Percentiles rank a stretch among this genome's conserved stretches.
Evolutionary conservation across 2,888 invertebrate genomes (phyloP).

Genomic region (Eristalinus aeneus): DNA sequence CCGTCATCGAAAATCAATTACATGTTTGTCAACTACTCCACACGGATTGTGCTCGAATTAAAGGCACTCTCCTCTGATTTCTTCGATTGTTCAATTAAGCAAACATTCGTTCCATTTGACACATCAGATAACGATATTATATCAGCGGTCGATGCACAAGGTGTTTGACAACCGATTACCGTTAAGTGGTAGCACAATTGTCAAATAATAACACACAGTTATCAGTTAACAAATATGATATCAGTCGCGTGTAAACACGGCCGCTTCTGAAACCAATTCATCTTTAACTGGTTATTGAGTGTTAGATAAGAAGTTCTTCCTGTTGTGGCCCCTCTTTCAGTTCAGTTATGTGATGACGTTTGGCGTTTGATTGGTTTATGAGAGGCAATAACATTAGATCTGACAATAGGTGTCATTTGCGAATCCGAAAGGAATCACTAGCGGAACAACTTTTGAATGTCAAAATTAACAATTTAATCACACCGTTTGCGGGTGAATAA

Average conservation of each 20-base stretch:
- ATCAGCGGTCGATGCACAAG: neutral
- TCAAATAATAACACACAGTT: neutral
- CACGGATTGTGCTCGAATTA: conserved; percentile 12
- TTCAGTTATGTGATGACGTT: neutral
- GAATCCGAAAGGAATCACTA: neutral
- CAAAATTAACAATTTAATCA: neutral
- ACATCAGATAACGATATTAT: neutral
- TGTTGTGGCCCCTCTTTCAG: neutral
- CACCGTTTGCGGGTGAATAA: neutral
- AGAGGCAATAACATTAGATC: neutral
- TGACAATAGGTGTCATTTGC: neutral
- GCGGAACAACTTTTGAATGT: neutral
- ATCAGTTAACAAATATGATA: conserved; percentile 13
- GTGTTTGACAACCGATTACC: neutral
- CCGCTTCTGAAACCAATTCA: neutral
- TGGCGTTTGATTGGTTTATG: neutral
- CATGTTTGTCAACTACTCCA: conserved; percentile 39
- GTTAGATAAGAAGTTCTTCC: neutral
- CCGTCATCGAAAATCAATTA: conserved; percentile 23
- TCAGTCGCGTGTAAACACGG: conserved; percentile 10
- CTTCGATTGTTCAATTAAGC: neutral
- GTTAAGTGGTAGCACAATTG: neutral
- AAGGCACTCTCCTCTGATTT: neutral
- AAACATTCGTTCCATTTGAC: neutral
- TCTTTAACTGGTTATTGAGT: neutral